A percentile compares a stretch with the other conserved stretches of the same genome.
phyloP scores from a whole-genome alignment of 2,888 invertebrate species.

The Falcaria lacertinaria region DNA sequence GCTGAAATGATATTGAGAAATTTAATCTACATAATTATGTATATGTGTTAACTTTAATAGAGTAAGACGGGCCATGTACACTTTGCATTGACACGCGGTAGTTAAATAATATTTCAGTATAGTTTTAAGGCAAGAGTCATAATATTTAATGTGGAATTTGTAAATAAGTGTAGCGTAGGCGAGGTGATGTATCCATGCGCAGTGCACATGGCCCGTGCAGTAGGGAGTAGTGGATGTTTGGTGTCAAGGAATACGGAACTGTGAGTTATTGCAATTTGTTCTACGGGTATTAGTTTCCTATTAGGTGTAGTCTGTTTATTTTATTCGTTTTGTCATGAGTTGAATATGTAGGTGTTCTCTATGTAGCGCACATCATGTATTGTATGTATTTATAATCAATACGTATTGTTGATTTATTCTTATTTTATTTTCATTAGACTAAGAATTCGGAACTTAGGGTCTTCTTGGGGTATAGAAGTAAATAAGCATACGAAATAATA shows the following conservation, averaged over 20 bases:
- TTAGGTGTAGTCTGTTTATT: conserved; percentile 71
- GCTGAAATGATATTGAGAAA: conserved; percentile 21
- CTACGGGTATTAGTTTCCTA: conserved; percentile 81
- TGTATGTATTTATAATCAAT: conserved; percentile 53
- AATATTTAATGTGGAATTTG: conserved; percentile 46
- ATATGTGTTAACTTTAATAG: conserved; percentile 13
- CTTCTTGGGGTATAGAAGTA: conserved; percentile 45
- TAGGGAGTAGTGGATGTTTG: conserved; percentile 16
- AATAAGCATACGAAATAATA: conserved; percentile 47
- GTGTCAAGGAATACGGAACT: conserved; percentile 22
- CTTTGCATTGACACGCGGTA: conserved; percentile 14
- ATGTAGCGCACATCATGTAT: conserved; percentile 61
- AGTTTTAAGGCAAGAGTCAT: conserved; percentile 43
- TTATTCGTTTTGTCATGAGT: conserved; percentile 58
- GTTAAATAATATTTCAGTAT: conserved; percentile 8
- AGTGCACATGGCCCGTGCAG: conserved; percentile 37
- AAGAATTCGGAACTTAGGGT: conserved; percentile 59
- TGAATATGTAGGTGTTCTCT: conserved; percentile 46
- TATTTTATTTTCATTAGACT: conserved; percentile 64
- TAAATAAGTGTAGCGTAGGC: conserved; percentile 73
- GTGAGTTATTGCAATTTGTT: conserved; percentile 68
- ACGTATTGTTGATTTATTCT: conserved; percentile 75
- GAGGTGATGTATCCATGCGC: conserved; percentile 44
- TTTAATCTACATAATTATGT: conserved; percentile 32
- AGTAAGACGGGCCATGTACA: conserved; percentile 34